Base-by-base conservation (phyloP, 2,888 invertebrate genomes). In the Nyleta sp. region DNA sequence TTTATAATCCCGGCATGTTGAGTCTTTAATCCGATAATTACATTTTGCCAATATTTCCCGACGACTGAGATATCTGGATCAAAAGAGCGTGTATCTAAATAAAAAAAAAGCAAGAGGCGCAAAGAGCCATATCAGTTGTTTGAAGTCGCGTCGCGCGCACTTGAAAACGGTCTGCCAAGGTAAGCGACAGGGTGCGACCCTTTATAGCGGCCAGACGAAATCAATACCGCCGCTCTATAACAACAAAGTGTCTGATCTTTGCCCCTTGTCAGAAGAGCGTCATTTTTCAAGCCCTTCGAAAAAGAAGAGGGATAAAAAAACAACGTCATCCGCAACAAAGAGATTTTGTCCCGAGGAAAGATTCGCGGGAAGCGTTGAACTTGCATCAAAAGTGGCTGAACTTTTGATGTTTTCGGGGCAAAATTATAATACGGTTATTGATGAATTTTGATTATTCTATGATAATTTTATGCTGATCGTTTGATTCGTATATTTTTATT, bases 211-310 rank as follows among this genome's bases (percentile, higher is more conserved):
- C 81, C 82, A 82, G 84, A 86, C 84, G 82, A 83, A 84, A 87
- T 87, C 87, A 82, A 87, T 87, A 87, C 83, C 74, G 80, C 75
- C 64, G 68, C 55, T 48, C 40, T 68, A 80, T 35, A 71, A 74
- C 46, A 74, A 78, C 73, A 65, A 70, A 68, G 53, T 50, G 57
- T 62, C 64, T 67, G 50, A 68, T 70, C 70, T 78, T 70, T 53
- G 53, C 15, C n/a, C 38, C 2, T 13, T 67, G 15, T 38, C 10
- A 60, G 44, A 62, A 62, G 52, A 40, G 17, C 22, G 40, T 28
- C 28, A 28, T 1, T 40, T 64, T 55, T 52, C n/a, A n/a, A n/a
- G n/a, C n/a, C 28, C 38, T 33, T 11, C 24, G 17, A 18, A 52
- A 52, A 15, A 17, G 11, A 17, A 17, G 17, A 33, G 11, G 35